Conservation (phyloP, 2,113 vertebrate species). For the Panthera uncia region DNA sequence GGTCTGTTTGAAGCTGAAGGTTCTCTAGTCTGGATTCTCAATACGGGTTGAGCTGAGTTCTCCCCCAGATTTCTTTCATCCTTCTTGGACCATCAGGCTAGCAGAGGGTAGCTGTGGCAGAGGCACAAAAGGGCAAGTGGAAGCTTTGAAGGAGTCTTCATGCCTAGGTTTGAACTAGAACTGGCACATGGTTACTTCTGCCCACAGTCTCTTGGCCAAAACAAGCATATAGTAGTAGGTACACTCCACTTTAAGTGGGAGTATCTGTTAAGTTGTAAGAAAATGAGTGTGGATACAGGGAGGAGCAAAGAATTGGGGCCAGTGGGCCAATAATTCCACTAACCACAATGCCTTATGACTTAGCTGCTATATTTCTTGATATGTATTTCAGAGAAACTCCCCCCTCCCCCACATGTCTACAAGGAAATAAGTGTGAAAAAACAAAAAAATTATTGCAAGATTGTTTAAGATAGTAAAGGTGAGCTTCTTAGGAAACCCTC, state of each 20-base stretch:
- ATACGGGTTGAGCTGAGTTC: not conserved
- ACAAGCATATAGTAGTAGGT: not conserved
- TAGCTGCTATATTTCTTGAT: not conserved
- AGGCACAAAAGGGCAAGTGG: not conserved
- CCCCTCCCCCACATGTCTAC: not conserved
- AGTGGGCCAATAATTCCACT: not conserved
- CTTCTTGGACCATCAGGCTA: not conserved
- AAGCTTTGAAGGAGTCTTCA: not conserved
- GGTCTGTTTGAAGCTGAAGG: not conserved
- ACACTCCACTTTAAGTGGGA: not conserved
- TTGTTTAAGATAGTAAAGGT: not conserved
- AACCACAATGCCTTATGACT: not conserved
- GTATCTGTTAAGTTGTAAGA: not conserved
- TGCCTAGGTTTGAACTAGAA: not conserved
- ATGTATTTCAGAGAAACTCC: not conserved
- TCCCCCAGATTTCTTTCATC: not conserved
- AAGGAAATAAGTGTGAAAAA: not conserved
- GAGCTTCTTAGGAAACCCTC: not conserved
- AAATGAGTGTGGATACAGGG: not conserved
- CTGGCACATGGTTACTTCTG: not conserved
- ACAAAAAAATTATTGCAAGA: not conserved
- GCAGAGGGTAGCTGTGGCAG: not conserved
- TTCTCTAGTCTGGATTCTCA: not conserved
- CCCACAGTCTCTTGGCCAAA: not conserved
- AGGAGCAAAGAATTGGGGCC: not conserved